Percentiles rank a stretch among this genome's conserved stretches.
These are phyloP conservation scores for Scyliorhinus canicula DNA, from an alignment of 2,797 vertebrate genomes.

Conservation along the genomic window DNA sequence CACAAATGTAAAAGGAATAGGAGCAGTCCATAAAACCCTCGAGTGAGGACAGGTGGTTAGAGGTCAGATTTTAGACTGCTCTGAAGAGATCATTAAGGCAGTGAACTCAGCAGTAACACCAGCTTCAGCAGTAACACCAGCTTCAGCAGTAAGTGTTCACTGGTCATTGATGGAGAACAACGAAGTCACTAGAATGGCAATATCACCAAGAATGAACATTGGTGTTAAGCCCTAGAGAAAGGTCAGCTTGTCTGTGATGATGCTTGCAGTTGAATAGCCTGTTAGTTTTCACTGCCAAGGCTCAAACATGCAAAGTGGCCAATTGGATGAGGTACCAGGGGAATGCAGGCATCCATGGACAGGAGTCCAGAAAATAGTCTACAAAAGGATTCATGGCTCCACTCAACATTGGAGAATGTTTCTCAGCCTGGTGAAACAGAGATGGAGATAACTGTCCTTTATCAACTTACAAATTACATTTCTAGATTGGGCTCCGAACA, in stretches of 20 bases:
- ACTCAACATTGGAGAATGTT: neutral
- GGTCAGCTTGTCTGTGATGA: neutral
- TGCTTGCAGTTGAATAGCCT: neutral
- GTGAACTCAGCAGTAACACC: neutral
- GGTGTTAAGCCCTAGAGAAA: neutral
- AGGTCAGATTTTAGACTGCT: neutral
- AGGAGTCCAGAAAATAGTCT: neutral
- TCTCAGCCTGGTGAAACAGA: neutral
- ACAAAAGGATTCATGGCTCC: neutral
- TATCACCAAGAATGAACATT: neutral
- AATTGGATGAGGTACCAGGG: neutral
- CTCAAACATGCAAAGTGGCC: neutral
- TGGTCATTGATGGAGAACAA: neutral
- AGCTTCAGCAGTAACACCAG: neutral
- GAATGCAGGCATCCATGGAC: neutral
- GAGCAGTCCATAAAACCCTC: neutral
- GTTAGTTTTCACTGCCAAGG: neutral
- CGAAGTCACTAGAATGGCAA: neutral
- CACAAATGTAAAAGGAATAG: neutral
- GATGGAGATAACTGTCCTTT: neutral
- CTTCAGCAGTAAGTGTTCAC: neutral
- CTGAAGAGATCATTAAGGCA: neutral
- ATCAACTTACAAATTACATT: neutral
- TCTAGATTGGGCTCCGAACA: neutral
- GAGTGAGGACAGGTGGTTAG: neutral